Conservation (phyloP, 2,888 invertebrate genomes). For the Lutraria lutraria region DNA sequence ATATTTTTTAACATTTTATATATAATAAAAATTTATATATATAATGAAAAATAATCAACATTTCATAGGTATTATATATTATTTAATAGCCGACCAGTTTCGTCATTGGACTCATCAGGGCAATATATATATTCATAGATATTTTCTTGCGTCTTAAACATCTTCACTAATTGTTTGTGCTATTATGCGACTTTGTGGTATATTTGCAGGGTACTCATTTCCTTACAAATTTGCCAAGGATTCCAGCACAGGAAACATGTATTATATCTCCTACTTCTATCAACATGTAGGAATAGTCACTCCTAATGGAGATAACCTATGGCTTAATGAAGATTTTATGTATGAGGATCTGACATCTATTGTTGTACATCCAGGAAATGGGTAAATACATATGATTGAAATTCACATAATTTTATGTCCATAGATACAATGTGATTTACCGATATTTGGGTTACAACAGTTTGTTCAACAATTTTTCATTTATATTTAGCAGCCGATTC, state of each 20-base stretch:
- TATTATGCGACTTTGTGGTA: neutral
- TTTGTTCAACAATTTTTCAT: too few species aligned
- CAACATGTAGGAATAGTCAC: constrained; percentile 10
- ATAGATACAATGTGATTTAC: too few species aligned
- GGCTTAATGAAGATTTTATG: neutral
- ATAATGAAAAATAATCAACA: too few species aligned
- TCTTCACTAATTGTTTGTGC: neutral
- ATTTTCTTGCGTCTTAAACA: neutral
- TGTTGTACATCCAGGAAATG: constrained; percentile 20
- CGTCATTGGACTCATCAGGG: too few species aligned
- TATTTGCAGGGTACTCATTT: constrained; percentile 17
- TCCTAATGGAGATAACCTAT: constrained; percentile 9
- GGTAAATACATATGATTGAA: constrained; percentile 15
- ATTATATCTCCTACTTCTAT: neutral
- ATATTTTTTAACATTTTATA: too few species aligned
- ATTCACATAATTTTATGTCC: too few species aligned
- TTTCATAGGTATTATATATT: too few species aligned
- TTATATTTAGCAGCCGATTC: too few species aligned
- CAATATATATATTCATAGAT: neutral
- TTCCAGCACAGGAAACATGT: constrained; percentile 22
- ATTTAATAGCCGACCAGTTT: too few species aligned
- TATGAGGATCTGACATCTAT: constrained; percentile 8
- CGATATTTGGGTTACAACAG: too few species aligned
- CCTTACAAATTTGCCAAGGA: neutral
- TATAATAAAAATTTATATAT: too few species aligned